Percentiles rank a stretch among this genome's conserved stretches.
phyloP scores from a whole-genome alignment of 2,888 invertebrate species.

The Sphecodes monilicornis region DNA sequence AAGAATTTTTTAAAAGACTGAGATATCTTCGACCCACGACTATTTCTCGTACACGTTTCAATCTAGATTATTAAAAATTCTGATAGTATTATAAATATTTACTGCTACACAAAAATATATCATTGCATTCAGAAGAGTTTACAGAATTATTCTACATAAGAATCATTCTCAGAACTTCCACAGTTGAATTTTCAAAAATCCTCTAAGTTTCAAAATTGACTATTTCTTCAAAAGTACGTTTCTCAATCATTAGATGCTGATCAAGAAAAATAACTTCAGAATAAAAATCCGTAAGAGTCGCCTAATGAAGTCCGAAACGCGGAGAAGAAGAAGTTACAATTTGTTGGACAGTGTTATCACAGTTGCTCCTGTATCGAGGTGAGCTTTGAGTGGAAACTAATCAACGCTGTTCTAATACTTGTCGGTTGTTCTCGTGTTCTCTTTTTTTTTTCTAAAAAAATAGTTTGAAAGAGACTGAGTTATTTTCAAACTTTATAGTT shows the following conservation, averaged over 20 bases:
- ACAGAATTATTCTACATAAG: too few species aligned
- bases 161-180: background rate
- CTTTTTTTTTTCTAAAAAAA: constrained; percentile 34
- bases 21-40: too few species aligned
- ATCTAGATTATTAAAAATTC: too few species aligned
- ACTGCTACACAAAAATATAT: too few species aligned
- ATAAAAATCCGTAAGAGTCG: background rate
- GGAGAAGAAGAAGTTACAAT: background rate
- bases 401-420: constrained; percentile 19
- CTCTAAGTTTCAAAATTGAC: background rate
- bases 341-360: constrained; percentile 51
- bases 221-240: background rate
- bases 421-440: background rate
- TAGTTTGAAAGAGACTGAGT: constrained; percentile 16
- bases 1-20: too few species aligned
- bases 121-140: too few species aligned
- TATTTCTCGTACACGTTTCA: too few species aligned
- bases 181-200: background rate
- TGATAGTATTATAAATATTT: too few species aligned
- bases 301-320: background rate
- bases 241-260: too few species aligned
- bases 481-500: too few species aligned
- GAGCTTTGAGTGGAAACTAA: constrained; percentile 13
- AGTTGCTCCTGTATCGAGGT: constrained; percentile 38
- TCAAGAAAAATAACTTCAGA: too few species aligned